These are phyloP conservation scores for Parapsyche elsis DNA, from an alignment of 1,140 invertebrate genomes.

Conservation along the genomic window DNA sequence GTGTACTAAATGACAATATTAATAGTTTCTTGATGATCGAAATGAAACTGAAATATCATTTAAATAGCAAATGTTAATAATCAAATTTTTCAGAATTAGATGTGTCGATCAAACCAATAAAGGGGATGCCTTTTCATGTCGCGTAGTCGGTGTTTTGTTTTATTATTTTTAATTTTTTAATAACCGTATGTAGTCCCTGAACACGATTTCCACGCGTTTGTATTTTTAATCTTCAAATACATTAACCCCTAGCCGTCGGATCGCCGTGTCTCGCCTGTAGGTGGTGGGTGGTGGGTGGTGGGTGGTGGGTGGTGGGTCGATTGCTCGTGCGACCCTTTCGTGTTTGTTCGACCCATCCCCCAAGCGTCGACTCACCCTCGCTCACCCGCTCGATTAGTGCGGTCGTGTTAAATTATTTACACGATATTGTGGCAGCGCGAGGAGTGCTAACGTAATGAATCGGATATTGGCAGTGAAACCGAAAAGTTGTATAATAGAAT, in stretches of 20 bases:
- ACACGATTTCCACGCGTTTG: constrained; percentile 12
- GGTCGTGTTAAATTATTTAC: constrained; percentile 54
- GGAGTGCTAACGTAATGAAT: constrained; percentile 51
- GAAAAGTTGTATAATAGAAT: constrained; percentile 55
- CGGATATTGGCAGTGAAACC: constrained; percentile 54
- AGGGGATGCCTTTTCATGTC: too few relatives aligned
- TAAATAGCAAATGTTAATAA: too few relatives aligned
- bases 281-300: background rate
- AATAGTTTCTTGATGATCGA: too few relatives aligned
- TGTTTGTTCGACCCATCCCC: constrained; percentile 37
- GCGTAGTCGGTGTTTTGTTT: too few relatives aligned
- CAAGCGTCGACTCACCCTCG: constrained; percentile 4
- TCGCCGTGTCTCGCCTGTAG: background rate
- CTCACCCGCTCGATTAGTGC: constrained; percentile 50
- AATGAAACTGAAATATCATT: too few relatives aligned
- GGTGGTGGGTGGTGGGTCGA: background rate
- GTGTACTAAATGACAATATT: too few relatives aligned
- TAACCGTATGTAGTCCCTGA: background rate
- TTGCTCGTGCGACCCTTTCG: constrained; percentile 12
- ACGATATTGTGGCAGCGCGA: constrained; percentile 49
- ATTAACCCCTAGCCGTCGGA: background rate
- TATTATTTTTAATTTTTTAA: constrained; percentile 2
- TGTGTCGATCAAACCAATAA: too few relatives aligned
- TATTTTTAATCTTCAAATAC: constrained; percentile 25
- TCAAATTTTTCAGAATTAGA: too few relatives aligned